Percentiles rank a stretch among this genome's conserved stretches.
phyloP scores from a whole-genome alignment of 2,888 invertebrate genomes.

The Lasioglossum lativentre region DNA sequence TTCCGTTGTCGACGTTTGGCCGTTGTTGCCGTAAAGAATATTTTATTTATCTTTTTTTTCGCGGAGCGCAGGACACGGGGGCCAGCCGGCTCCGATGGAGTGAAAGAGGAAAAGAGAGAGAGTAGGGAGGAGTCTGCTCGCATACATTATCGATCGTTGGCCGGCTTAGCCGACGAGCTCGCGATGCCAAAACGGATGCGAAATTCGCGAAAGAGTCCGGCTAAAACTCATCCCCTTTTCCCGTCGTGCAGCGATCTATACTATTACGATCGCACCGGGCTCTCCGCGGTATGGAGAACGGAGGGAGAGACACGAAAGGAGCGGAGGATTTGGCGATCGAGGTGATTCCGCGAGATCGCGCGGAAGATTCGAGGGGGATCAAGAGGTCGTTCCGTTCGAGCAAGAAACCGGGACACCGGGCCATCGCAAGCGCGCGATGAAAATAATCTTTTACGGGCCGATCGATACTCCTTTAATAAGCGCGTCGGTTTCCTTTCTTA shows the following conservation, averaged over 20 bases:
- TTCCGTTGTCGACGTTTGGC: neutral
- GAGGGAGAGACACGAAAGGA: neutral
- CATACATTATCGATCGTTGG: conserved; percentile 73
- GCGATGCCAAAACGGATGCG: conserved; percentile 71
- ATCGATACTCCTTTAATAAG: conserved; percentile 41
- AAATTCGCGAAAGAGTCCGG: conserved; percentile 67
- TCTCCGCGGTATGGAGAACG: neutral
- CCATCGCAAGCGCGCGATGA: conserved; percentile 1
- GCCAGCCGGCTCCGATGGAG: neutral
- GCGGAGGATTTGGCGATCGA: conserved; percentile 24
- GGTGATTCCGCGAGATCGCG: conserved; percentile 7
- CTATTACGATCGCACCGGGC: conserved; percentile 29
- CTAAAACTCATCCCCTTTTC: conserved; percentile 41
- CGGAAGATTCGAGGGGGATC: conserved; percentile 17
- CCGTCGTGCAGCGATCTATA: conserved; percentile 34
- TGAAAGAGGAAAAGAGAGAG: neutral
- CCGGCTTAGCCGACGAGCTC: conserved; percentile 53
- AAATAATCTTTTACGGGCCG: conserved; percentile 48
- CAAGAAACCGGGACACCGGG: conserved; percentile 11
- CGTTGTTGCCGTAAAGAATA: conserved; percentile 42
- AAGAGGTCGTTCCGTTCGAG: neutral
- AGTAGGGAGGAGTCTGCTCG: conserved; percentile 43
- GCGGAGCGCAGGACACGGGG: conserved; percentile 21
- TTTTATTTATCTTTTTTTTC: conserved; percentile 57
- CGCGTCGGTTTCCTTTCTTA: conserved; percentile 28